Evolutionary conservation across 2,113 vertebrate genomes (phyloP).

Genomic region (Cavia porcellus): DNA sequence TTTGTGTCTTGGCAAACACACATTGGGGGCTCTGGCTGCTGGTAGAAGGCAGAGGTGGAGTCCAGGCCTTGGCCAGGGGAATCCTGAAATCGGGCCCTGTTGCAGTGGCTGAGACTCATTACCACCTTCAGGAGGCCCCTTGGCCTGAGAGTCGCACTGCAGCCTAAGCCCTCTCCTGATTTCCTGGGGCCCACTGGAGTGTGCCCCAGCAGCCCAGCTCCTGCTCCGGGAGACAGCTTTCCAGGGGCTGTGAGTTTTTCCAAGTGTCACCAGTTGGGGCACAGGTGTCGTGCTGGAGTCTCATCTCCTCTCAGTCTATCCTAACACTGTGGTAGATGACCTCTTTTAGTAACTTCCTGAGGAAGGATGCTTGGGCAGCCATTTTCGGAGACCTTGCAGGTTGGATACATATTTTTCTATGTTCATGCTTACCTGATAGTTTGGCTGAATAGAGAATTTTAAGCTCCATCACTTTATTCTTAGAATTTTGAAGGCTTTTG

Average conservation of each 20-base stretch:
- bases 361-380: background rate
- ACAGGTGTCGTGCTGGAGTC: background rate
- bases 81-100: background rate
- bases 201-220: background rate
- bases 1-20: slow-evolving; percentile 53
- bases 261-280: background rate
- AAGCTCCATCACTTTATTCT: slow-evolving; percentile 55
- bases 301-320: background rate
- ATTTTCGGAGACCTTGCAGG: background rate
- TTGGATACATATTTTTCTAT: background rate
- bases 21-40: slow-evolving; percentile 10
- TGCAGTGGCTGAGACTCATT: background rate
- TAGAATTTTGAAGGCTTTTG: slow-evolving; percentile 34
- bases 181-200: background rate
- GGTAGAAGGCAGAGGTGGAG: slow-evolving; percentile 23
- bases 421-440: slow-evolving; percentile 23
- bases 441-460: slow-evolving; percentile 65
- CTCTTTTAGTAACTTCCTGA: background rate
- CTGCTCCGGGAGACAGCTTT: background rate
- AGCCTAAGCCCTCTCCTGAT: background rate
- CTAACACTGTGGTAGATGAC: background rate
- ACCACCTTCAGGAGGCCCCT: background rate
- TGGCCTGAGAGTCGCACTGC: background rate
- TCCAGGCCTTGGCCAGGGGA: background rate
- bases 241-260: background rate